Conservation (phyloP, 2,888 invertebrate genomes). For the Leuctra nigra region DNA sequence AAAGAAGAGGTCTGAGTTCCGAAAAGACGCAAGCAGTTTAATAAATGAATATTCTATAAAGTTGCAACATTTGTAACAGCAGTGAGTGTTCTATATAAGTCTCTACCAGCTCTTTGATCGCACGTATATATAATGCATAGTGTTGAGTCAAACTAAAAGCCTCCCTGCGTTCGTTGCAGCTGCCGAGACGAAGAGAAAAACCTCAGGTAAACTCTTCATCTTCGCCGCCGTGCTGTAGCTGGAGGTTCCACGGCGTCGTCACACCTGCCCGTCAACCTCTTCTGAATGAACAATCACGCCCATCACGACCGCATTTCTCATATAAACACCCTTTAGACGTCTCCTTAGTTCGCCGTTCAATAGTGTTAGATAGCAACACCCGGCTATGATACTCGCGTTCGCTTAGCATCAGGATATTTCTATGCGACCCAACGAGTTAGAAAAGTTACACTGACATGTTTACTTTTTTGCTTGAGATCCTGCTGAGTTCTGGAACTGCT, state of each 20-base stretch:
- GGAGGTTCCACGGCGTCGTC: background rate
- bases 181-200: background rate
- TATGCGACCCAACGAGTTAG: too few species aligned
- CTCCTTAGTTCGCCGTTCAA: too few species aligned
- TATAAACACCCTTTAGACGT: slow-evolving; percentile 17
- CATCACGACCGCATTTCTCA: slow-evolving; percentile 16
- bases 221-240: background rate
- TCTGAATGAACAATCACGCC: slow-evolving; percentile 18
- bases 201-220: slow-evolving; percentile 16
- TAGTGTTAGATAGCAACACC: background rate
- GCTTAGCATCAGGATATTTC: slow-evolving; percentile 10
- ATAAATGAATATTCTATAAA: background rate
- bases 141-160: slow-evolving; percentile 13
- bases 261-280: slow-evolving; percentile 15
- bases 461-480: too few species aligned
- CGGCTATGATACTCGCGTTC: slow-evolving; percentile 4
- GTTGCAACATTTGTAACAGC: background rate
- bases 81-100: background rate
- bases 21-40: too few species aligned
- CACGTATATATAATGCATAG: slow-evolving; percentile 9
- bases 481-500: too few species aligned
- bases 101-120: background rate
- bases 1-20: background rate
- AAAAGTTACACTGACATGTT: too few species aligned
- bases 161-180: slow-evolving; percentile 4